Conservation (phyloP, 2,113 vertebrate species). For the Microtus oregoni region DNA sequence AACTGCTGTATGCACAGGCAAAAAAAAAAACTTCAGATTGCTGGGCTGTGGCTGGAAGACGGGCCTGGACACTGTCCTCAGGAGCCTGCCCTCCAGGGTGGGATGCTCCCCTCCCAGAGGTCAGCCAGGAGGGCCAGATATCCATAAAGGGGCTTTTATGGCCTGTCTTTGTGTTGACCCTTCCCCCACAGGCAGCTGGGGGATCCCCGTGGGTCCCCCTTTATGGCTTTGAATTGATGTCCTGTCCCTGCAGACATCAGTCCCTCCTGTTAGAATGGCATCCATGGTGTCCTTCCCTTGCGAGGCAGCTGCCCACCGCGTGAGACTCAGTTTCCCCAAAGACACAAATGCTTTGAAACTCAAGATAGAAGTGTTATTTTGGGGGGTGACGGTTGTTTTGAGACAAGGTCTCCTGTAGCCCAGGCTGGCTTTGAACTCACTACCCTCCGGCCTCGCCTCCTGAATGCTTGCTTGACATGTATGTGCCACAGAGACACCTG, state of each 20-base stretch:
- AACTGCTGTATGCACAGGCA: too few species aligned
- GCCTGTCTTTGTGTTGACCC: background rate
- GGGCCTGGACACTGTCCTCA: rapidly evolving
- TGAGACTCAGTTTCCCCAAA: background rate
- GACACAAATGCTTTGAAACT: background rate
- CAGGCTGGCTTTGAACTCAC: background rate
- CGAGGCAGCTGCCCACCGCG: too few species aligned
- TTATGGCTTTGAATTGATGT: background rate
- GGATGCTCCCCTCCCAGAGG: background rate
- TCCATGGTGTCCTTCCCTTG: rapidly evolving
- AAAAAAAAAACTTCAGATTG: too few species aligned
- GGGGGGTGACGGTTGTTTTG: background rate
- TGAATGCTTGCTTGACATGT: background rate
- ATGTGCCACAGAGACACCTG: background rate
- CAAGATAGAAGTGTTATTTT: background rate
- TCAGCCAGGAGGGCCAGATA: background rate
- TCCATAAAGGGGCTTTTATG: conserved; percentile 58
- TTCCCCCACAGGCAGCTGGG: background rate
- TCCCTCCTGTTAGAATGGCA: background rate
- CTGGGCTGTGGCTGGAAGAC: rapidly evolving
- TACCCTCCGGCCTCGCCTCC: background rate
- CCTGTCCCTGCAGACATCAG: background rate
- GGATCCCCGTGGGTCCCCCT: background rate
- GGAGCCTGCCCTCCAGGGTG: background rate
- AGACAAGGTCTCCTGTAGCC: background rate